Percentiles rank a stretch among this genome's conserved stretches.
phyloP scores from a whole-genome alignment of 2,888 invertebrate species.

The Phalera bucephala region DNA sequence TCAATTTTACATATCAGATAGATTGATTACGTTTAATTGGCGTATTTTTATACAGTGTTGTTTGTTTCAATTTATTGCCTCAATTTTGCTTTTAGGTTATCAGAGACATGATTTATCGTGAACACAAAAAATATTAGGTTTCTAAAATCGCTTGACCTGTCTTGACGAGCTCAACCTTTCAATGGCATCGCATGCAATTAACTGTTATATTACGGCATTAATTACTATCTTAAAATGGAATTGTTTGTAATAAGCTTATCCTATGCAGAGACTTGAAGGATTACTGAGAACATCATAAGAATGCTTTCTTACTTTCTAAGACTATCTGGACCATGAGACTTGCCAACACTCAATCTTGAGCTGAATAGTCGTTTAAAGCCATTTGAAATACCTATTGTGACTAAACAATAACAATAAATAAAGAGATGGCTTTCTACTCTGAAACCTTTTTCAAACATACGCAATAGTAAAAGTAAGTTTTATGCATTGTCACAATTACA shows the following conservation, averaged over 20 bases:
- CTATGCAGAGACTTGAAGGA: slow-evolving; percentile 5
- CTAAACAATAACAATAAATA: slow-evolving; percentile 46
- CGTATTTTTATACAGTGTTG: no score
- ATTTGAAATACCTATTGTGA: slow-evolving; percentile 47
- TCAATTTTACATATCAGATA: slow-evolving; percentile 1
- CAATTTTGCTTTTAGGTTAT: no score
- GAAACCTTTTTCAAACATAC: slow-evolving; percentile 25
- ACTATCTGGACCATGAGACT: slow-evolving; percentile 30
- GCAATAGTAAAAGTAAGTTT: slow-evolving; percentile 57
- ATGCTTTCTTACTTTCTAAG: slow-evolving; percentile 34
- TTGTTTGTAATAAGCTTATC: no score
- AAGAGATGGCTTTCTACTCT: slow-evolving; percentile 54
- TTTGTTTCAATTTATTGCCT: no score
- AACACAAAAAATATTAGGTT: no score
- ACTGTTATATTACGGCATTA: no score
- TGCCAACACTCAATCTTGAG: slow-evolving; percentile 7
- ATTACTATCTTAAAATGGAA: no score
- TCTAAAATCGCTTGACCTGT: no score
- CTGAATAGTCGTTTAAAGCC: slow-evolving; percentile 25
- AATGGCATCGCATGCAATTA: no score
- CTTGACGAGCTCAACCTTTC: no score
- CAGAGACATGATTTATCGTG: no score
- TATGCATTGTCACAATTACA: slow-evolving; percentile 62
- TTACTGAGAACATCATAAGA: slow-evolving; percentile 29
- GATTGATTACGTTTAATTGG: background rate